Base-by-base conservation (phyloP, 2,797 vertebrate genomes). In the Agapornis canus region DNA sequence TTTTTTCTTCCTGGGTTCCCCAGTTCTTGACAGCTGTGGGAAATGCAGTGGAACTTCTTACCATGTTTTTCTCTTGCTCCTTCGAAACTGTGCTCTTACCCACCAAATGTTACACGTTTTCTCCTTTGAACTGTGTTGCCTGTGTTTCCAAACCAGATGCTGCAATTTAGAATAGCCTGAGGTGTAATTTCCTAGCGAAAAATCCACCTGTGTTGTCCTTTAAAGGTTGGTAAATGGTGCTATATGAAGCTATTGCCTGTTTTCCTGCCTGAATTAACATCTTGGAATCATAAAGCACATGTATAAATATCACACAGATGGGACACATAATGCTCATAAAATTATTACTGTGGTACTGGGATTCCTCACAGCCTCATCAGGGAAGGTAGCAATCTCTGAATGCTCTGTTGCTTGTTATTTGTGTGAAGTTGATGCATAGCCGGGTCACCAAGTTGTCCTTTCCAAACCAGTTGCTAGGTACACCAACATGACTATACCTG, bases 71-170 rank as follows among this genome's bases (percentile, higher is more conserved):
- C 26, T 60, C n/a, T 57, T 8, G 3, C 26, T 68, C 19, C 47
- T 79, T 39, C 39, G 57, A 75, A 83, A 40, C 16, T 10, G 16
- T 63, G 23, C 47, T 90, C 59, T 89, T 82, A 72, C 72, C n/a
- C 19, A 37, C 66, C 39, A 76, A 92, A 73, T 80, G 32, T 51
- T 80, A 8, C 15, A 2, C 0, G 0, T 59, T 95, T 87, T 66
- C 27, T 61, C n/a, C 77, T 40, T 26, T 51, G n/a, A 89, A 48
- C 45, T 80, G 47, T 27, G 4, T 43, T 81, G n/a, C 61, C 66
- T 82, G 25, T 82, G 29, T 91, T 93, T 93, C 82, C 81, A 93
- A 89, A 59, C 35, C 82, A 91, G 73, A 89, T 19, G 27, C 35
- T 72, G 70, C 47, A 16, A 27, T 69, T 92, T 59, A 76, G 63